A percentile compares a stretch with the other conserved stretches of the same genome.
phyloP scores from a whole-genome alignment of 2,797 vertebrate genomes.

The Hippoglossus hippoglossus region DNA sequence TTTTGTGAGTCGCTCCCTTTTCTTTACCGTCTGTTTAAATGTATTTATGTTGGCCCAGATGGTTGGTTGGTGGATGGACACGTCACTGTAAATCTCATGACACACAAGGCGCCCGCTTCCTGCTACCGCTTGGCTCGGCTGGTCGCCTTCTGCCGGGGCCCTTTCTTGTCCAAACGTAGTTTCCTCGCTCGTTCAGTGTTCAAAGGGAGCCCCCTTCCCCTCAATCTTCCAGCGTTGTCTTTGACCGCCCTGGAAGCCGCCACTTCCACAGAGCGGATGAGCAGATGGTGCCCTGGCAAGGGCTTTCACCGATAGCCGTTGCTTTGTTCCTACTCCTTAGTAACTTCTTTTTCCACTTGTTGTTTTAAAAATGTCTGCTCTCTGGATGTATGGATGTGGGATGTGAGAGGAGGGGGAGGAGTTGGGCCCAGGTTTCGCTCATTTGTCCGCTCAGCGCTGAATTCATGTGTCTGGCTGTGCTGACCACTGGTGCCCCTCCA shows the following conservation, averaged over 20 bases:
- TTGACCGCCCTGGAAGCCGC: conserved; percentile 65
- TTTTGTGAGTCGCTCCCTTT: conserved; percentile 30
- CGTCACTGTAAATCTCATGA: conserved; percentile 69
- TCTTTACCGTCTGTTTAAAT: conserved; percentile 49
- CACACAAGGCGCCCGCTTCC: conserved; percentile 75
- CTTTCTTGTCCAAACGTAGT: conserved; percentile 63
- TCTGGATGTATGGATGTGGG: conserved; percentile 50
- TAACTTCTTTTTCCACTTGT: conserved; percentile 50
- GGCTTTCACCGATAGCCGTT: conserved; percentile 48
- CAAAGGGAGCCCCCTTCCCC: conserved; percentile 60
- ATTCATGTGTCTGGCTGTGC: conserved; percentile 50
- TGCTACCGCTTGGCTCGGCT: conserved; percentile 72
- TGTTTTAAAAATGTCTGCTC: conserved; percentile 58
- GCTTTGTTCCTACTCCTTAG: conserved; percentile 63
- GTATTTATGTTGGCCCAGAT: conserved; percentile 68
- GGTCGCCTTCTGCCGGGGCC: conserved; percentile 66
- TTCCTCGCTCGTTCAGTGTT: conserved; percentile 48
- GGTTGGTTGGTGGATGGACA: conserved; percentile 74
- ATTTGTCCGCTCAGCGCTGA: conserved; percentile 41
- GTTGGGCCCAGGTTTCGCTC: conserved; percentile 41
- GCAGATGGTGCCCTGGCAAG: conserved; percentile 78
- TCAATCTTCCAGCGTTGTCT: conserved; percentile 74
- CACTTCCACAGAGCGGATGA: conserved; percentile 71
- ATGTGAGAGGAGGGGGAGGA: conserved; percentile 61
- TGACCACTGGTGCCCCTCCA: conserved; percentile 47